Conservation (phyloP, 2,113 vertebrate species). For the Cathartes aura region DNA sequence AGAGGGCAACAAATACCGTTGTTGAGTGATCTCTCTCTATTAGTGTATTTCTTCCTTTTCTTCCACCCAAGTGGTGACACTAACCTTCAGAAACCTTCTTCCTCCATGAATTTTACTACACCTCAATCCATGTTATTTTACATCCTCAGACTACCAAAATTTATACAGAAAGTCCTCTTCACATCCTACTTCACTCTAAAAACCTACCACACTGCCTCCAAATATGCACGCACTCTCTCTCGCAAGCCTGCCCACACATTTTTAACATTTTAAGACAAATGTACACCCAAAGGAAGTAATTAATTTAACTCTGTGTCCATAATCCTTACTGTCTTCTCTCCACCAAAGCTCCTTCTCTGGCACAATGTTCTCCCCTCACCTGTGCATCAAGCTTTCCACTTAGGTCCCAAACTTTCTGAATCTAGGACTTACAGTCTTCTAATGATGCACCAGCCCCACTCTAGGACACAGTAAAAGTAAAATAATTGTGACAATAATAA, state of each 20-base stretch:
- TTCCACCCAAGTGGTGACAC: not conserved
- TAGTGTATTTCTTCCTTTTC: not conserved
- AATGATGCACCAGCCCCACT: not conserved
- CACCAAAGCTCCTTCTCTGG: not conserved
- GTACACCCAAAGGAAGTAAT: not conserved
- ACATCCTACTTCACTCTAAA: not conserved
- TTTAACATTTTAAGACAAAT: not conserved
- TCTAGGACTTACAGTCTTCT: not conserved
- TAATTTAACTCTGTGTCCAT: not conserved
- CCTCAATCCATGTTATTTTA: not conserved
- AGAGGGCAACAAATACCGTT: not conserved
- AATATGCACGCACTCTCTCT: accelerated
- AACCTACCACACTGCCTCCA: not conserved
- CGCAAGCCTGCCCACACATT: not conserved
- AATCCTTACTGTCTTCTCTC: not conserved
- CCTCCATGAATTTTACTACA: not conserved
- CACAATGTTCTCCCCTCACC: not conserved
- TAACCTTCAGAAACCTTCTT: not conserved
- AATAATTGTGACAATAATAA: not conserved
- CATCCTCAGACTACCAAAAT: not conserved
- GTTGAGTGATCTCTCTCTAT: not conserved
- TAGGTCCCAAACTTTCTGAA: not conserved
- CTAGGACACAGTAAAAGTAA: not conserved
- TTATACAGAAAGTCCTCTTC: not conserved
- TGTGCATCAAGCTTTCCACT: not conserved